Percentiles rank a stretch among this genome's conserved stretches.
phyloP scores from a whole-genome alignment of 2,797 vertebrate genomes.

The Arctocebus calabarensis region DNA sequence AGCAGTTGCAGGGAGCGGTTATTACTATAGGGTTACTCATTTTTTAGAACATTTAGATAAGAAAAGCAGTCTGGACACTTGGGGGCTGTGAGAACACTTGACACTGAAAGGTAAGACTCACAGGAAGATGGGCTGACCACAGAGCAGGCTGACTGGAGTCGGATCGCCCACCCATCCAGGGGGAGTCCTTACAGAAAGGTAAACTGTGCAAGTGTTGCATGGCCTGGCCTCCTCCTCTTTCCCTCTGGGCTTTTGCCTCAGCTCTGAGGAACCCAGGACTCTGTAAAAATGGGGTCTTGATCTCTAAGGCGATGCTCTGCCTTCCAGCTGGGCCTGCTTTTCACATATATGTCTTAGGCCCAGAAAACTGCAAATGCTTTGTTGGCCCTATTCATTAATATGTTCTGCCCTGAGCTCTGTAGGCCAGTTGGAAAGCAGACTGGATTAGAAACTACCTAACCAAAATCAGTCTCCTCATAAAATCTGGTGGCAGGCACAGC shows the following conservation, averaged over 20 bases:
- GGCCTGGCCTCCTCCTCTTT: background rate
- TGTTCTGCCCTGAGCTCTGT: background rate
- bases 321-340: background rate
- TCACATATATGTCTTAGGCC: background rate
- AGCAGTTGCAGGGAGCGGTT: background rate
- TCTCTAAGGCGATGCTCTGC: background rate
- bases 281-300: background rate
- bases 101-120: background rate
- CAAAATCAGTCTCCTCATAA: background rate
- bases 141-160: background rate
- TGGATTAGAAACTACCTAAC: background rate
- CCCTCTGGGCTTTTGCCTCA: background rate
- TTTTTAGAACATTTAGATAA: background rate
- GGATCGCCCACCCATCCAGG: background rate
- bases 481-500: background rate
- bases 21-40: background rate
- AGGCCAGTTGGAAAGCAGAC: background rate
- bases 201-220: background rate
- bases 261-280: background rate
- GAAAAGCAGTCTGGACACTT: background rate
- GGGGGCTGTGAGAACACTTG: background rate
- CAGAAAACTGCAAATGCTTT: background rate
- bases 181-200: background rate
- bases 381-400: background rate
- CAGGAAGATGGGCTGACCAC: background rate